Evolutionary conservation across 2,797 vertebrate species (phyloP).

Genomic region (Silurus lanzhouensis): DNA sequence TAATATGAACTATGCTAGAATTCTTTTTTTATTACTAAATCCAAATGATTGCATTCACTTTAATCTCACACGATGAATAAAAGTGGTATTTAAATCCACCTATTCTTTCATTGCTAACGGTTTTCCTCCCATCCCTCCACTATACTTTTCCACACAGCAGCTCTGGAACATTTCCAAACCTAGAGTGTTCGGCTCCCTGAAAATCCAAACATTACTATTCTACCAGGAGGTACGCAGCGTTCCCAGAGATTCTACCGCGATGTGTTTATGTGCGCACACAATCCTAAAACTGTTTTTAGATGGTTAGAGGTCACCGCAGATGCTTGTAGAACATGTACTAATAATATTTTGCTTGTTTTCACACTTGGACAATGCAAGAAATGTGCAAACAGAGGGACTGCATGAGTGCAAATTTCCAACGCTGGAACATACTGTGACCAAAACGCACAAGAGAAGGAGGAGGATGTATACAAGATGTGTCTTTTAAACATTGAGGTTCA

Average conservation of each 20-base stretch:
- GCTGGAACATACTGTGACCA: conserved; percentile 28
- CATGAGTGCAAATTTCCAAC: not conserved
- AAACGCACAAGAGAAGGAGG: not conserved
- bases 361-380: conserved; percentile 62
- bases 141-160: not conserved
- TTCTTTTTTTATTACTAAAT: not conserved
- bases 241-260: conserved; percentile 30
- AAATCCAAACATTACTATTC: conserved; percentile 35
- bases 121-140: not conserved
- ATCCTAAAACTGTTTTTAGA: conserved; percentile 36
- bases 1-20: too few relatives aligned
- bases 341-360: conserved; percentile 68
- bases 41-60: not conserved
- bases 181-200: not conserved
- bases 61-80: not conserved
- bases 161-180: conserved; percentile 28
- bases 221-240: conserved; percentile 40
- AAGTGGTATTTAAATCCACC: not conserved
- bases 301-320: conserved; percentile 55
- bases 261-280: conserved; percentile 21
- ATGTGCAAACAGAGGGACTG: conserved; percentile 46
- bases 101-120: not conserved
- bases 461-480: not conserved
- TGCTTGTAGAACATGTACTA: conserved; percentile 62
- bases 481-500: not conserved